Evolutionary conservation across 2,888 invertebrate species (phyloP).

Genomic region (Petrophora chlorosata): DNA sequence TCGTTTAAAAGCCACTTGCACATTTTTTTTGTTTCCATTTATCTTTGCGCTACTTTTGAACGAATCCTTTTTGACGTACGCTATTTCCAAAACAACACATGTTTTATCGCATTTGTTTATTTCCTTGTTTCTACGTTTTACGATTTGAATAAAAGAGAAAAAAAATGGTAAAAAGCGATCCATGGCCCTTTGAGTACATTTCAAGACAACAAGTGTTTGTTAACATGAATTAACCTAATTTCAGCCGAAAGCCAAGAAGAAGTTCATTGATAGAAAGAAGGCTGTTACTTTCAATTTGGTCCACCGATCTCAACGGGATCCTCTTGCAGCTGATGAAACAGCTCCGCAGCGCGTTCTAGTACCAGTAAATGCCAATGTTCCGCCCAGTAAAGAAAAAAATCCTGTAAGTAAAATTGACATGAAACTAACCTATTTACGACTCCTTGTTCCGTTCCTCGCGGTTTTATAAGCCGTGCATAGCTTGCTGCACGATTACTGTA

Average conservation of each 20-base stretch:
- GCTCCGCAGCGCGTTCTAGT: slow-evolving; percentile 95
- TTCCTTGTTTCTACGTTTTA: slow-evolving; percentile 13
- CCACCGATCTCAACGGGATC: slow-evolving; percentile 97
- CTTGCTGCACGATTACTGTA: no score
- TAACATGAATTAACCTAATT: slow-evolving; percentile 46
- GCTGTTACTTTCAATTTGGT: slow-evolving; percentile 96
- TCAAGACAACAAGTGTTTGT: not conserved
- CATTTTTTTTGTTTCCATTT: no score
- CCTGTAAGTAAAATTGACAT: slow-evolving; percentile 56
- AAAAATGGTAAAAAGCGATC: slow-evolving; percentile 53
- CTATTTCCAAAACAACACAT: slow-evolving; percentile 65
- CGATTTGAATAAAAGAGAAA: slow-evolving; percentile 24
- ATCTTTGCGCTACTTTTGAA: no score
- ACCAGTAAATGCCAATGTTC: slow-evolving; percentile 80
- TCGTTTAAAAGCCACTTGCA: no score
- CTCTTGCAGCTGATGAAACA: slow-evolving; percentile 92
- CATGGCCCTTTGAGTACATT: not conserved
- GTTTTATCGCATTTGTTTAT: slow-evolving; percentile 48
- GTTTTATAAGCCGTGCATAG: no score
- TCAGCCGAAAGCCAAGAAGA: slow-evolving; percentile 88
- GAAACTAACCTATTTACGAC: slow-evolving; percentile 16
- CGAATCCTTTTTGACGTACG: slow-evolving; percentile 41
- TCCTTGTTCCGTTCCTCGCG: no score
- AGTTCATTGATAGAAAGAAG: slow-evolving; percentile 96
- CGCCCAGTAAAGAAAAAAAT: slow-evolving; percentile 66